Evolutionary conservation across 2,888 invertebrate species (phyloP).

Genomic region (Torymus tubicola): DNA sequence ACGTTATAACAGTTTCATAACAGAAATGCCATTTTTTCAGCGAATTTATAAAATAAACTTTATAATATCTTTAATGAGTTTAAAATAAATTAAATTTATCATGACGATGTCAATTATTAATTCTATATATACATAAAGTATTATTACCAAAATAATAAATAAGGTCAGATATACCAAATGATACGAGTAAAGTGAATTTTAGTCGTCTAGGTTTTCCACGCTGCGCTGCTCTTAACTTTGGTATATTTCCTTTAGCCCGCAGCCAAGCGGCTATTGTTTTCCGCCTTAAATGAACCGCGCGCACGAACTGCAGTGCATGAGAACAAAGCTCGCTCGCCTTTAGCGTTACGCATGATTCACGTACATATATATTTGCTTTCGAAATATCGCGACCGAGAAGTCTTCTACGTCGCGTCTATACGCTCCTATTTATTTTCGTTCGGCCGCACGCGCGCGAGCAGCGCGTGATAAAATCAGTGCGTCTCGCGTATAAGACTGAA

Average conservation of each 20-base stretch:
- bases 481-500: not conserved
- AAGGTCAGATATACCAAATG: no score
- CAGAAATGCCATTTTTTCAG: no score
- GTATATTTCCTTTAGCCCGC: not conserved
- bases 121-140: no score
- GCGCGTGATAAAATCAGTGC: conserved; percentile 27
- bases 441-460: not conserved
- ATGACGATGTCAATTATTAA: no score
- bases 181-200: conserved; percentile 1
- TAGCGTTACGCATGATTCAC: conserved; percentile 21
- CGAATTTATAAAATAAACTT: no score
- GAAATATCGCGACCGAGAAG: no score
- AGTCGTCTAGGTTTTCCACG: not conserved
- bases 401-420: no score
- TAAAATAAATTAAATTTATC: no score
- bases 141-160: no score
- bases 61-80: no score
- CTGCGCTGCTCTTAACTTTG: not conserved
- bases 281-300: not conserved
- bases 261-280: conserved; percentile 18
- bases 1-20: no score
- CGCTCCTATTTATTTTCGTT: conserved; percentile 18
- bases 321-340: conserved; percentile 8
- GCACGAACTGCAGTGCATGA: not conserved
- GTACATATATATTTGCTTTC: not conserved